Conservation (phyloP, 2,888 invertebrate species). For the Hanleya hanleyi region DNA sequence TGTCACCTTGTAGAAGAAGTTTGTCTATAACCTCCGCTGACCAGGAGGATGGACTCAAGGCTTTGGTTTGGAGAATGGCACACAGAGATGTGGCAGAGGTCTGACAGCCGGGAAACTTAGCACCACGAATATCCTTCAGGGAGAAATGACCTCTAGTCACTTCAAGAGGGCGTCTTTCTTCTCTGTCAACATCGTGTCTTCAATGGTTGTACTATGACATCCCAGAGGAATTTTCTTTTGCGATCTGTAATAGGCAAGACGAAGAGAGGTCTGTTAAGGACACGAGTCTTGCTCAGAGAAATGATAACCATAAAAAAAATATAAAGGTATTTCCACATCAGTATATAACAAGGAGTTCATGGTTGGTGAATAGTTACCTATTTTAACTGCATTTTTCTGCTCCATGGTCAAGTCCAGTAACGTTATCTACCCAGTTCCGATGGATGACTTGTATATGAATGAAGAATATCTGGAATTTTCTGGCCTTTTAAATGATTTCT, state of each 20-base stretch:
- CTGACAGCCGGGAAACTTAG: background rate
- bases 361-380: too few relatives aligned
- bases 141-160: background rate
- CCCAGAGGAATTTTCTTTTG: background rate
- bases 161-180: background rate
- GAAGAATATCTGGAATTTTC: too few relatives aligned
- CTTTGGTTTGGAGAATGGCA: background rate
- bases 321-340: too few relatives aligned
- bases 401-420: too few relatives aligned
- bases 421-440: too few relatives aligned
- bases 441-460: too few relatives aligned
- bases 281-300: too few relatives aligned
- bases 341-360: too few relatives aligned
- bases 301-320: too few relatives aligned
- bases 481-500: too few relatives aligned
- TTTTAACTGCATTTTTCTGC: too few relatives aligned
- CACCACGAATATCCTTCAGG: background rate
- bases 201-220: background rate
- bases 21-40: background rate
- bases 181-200: background rate
- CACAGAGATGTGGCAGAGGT: background rate
- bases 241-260: background rate
- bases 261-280: too few relatives aligned
- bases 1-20: background rate
- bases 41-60: background rate